phyloP scores from a whole-genome alignment of 2,888 invertebrate genomes.

The Aporophyla nigra region DNA sequence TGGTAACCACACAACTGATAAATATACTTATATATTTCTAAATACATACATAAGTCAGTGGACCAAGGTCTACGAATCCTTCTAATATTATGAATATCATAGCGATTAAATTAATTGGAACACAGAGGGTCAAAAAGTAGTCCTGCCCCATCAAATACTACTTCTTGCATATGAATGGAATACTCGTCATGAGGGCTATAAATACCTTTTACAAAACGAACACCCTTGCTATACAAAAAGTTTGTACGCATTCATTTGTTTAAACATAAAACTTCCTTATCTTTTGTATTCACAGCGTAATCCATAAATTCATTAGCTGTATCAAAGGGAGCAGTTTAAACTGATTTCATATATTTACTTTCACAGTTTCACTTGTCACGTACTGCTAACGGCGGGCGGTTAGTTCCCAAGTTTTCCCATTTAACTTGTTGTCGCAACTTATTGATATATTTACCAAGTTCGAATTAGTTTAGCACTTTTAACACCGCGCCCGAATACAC shows the following conservation, averaged over 20 bases:
- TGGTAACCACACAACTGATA: too few relatives aligned
- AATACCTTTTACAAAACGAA: slow-evolving; percentile 14
- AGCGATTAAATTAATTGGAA: too few relatives aligned
- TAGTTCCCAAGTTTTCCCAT: slow-evolving; percentile 82
- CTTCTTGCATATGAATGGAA: slow-evolving; percentile 11
- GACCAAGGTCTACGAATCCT: too few relatives aligned
- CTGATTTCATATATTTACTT: slow-evolving; percentile 68
- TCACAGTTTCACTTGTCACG: slow-evolving; percentile 70
- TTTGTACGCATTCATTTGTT: slow-evolving; percentile 19
- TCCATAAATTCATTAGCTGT: slow-evolving; percentile 54
- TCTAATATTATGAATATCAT: too few relatives aligned
- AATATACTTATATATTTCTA: too few relatives aligned
- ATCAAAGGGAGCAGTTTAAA: slow-evolving; percentile 52
- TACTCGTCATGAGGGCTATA: slow-evolving; percentile 11
- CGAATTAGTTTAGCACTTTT: slow-evolving; percentile 74
- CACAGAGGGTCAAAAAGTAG: too few relatives aligned
- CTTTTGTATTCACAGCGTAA: slow-evolving; percentile 43
- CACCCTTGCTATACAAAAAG: slow-evolving; percentile 35
- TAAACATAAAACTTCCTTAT: slow-evolving; percentile 18
- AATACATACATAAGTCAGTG: too few relatives aligned
- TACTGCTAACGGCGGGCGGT: slow-evolving; percentile 65
- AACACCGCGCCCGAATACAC: slow-evolving; percentile 46
- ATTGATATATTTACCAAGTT: slow-evolving; percentile 82
- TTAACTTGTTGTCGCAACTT: slow-evolving; percentile 80
- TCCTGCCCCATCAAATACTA: too few relatives aligned